A percentile compares a stretch with the other conserved stretches of the same genome.
These are phyloP conservation scores for Plutomurus gul DNA, from an alignment of 1,140 invertebrate species.

Conservation along the genomic window DNA sequence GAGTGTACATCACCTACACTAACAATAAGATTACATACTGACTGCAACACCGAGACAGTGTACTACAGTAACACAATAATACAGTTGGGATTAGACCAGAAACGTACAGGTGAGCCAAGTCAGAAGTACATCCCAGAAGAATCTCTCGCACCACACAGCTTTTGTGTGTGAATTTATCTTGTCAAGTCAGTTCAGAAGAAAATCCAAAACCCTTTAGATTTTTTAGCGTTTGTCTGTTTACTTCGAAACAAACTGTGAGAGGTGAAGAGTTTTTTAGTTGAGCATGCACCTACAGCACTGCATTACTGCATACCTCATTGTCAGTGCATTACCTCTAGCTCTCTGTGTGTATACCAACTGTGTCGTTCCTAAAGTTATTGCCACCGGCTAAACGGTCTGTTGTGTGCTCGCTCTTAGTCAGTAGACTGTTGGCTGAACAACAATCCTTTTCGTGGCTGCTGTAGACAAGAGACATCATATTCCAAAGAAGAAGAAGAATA, in stretches of 20 bases:
- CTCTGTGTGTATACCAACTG: not conserved
- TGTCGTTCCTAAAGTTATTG: not conserved
- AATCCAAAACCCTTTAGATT: slow-evolving; percentile 14
- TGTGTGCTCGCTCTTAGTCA: not conserved
- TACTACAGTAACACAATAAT: no score
- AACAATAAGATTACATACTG: no score
- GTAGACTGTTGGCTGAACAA: not conserved
- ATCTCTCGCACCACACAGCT: not conserved
- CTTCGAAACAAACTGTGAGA: not conserved
- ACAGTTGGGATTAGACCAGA: no score
- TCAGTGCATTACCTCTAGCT: not conserved
- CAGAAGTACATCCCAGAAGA: not conserved
- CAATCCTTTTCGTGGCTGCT: no score
- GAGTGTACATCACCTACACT: no score
- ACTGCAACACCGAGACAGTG: no score
- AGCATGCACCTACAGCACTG: not conserved
- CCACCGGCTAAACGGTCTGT: not conserved
- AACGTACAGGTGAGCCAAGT: not conserved
- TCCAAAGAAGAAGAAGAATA: not conserved
- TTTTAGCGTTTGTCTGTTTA: not conserved
- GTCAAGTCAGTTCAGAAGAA: not conserved
- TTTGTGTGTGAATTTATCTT: slow-evolving; percentile 2
- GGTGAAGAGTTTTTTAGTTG: not conserved
- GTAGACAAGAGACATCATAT: no score
- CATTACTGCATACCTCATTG: not conserved